Base-by-base conservation (phyloP, 92 coral and sea anemone species). In the Actinernus sp. region DNA sequence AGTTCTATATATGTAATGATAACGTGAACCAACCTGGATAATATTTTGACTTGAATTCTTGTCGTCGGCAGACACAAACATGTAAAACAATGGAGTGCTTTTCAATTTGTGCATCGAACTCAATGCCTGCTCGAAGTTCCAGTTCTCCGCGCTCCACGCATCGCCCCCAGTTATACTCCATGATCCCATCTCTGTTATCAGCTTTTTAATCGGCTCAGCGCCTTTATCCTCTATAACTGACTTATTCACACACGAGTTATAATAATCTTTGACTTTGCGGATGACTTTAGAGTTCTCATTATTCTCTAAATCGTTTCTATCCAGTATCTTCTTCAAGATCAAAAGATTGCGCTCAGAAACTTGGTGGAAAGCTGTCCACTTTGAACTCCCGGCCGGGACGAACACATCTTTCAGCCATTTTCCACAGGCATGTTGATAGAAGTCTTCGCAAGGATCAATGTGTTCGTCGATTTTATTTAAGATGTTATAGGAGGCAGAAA, bases 41-140 rank as follows among this genome's bases (percentile, higher is more conserved):
- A 91, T 85, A 38, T 94, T 87, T 31, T 78, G 75, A 18, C 91
- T 85, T 34, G 98, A 94, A 46, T 94, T 92, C 39, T 81, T 88
- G 51, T 94, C 98, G 68, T 94, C 98, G 8, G 97, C 88, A 45
- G 97, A 78, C 17, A 94, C 98, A 76, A 94, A 94, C 98, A 94
- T 91, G 41, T 94, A 94, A 66, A 94, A 94, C 64, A 94, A 70
- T 41, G 98, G 98, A 65, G 88, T 94, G 36, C 98, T 94, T 45
- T 94, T 92, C 51, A 94, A 61, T 63, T 91, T 94, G 66, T 94
- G 98, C 79, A 91, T 83, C 64, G 76, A 79, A 46, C 97, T 94
- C 10, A 94, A 76, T n/a, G 89, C 97, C 53, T 83, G 98, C 24
- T 88, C 98, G 50, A 94, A 94, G 71, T 94, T 94, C 98, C 98